These are phyloP conservation scores for Paramormyrops hopkinsi DNA, from an alignment of 2,797 vertebrate species.

Conservation along the genomic window DNA sequence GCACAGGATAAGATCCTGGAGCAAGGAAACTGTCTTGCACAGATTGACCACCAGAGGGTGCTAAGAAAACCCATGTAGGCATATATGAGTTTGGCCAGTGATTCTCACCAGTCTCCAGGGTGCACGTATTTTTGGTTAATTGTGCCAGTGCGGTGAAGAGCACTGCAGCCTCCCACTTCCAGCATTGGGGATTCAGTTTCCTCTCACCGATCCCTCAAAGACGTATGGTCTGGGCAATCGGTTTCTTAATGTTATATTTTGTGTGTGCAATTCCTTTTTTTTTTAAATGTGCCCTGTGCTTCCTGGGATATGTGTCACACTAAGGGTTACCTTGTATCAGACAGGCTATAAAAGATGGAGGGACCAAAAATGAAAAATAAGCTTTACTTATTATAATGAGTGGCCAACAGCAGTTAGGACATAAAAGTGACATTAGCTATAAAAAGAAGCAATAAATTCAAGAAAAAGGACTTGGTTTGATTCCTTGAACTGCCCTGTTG, in stretches of 20 bases:
- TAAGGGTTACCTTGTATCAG: neutral
- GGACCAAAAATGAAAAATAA: neutral
- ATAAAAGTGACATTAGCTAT: neutral
- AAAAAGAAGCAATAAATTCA: neutral
- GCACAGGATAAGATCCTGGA: neutral
- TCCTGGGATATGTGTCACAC: neutral
- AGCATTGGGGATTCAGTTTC: neutral
- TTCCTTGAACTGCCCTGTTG: neutral
- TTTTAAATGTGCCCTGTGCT: neutral
- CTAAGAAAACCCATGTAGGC: neutral
- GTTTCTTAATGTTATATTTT: neutral
- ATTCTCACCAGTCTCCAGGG: neutral
- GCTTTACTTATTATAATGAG: neutral
- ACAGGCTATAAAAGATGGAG: neutral
- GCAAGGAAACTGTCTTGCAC: neutral
- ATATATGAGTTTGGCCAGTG: neutral
- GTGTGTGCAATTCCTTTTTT: neutral
- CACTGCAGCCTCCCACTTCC: neutral
- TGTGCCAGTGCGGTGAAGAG: neutral
- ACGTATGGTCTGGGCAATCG: neutral
- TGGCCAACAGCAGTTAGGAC: neutral
- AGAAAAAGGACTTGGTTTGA: neutral
- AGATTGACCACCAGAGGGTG: slow-evolving; percentile 14
- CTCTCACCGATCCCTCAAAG: neutral
- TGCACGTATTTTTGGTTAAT: neutral